Base-by-base conservation (phyloP, 2,888 invertebrate species). In the Nymphalis c-album region DNA sequence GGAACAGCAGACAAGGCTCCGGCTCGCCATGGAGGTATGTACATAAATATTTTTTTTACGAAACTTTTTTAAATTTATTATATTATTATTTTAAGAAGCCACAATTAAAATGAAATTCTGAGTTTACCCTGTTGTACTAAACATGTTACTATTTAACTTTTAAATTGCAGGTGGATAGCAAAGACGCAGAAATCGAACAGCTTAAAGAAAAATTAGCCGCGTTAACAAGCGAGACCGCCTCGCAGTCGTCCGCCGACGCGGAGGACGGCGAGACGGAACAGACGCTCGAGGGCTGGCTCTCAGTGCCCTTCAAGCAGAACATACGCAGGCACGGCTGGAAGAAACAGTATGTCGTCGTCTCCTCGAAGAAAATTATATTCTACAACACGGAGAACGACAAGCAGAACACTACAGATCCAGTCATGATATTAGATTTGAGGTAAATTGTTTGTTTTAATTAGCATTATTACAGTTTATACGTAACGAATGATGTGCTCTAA, bases 241-340 rank as follows among this genome's bases (percentile, higher is more conserved):
- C 98, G 4, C 94, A 98, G 71, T 97, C 97, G 71, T 98, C 98
- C 16, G 96, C 97, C 6, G 97, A 97, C 82, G 96, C 96, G 64
- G 97, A 97, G 79, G 95, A 94, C 69, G 96, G 94, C 51, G 95
- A 96, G 80, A 96, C 93, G 2, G 96, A 96, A 81, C 94, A 95
- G 77, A 95, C 96, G 75, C 95, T 99, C 78, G 99, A 99, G 88
- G 99, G 99, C 67, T 99, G 98, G 98, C 94, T 99, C 70, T 97
- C 97, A 63, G 95, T 98, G 78, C 99, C 99, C 64, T 97, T 96
- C 85, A 98, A 98, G 83, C 98, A 98, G 87, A 99, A 99, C 87
- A 98, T 98, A 75, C 95, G 97, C 74, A 94, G 98, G 71, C 98
- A 98, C 86, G 98, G 98, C 61, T 99, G 99, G 99, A 97, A 96